Percentiles rank a stretch among this genome's conserved stretches.
phyloP scores from a whole-genome alignment of 2,888 invertebrate genomes.

The Callinectes sapidus region DNA sequence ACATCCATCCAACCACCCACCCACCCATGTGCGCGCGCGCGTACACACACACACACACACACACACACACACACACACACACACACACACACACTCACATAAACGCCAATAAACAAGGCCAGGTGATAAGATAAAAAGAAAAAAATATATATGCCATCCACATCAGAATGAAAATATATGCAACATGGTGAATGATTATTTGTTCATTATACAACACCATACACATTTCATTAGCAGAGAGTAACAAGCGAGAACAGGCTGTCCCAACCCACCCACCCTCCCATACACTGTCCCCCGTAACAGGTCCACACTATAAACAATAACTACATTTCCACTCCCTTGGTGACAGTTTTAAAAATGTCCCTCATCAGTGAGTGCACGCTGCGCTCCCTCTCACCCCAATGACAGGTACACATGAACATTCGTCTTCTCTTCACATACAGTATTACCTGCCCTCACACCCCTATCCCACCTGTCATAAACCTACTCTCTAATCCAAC shows the following conservation, averaged over 20 bases:
- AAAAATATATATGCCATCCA: not conserved
- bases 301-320: not conserved
- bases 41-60: no score
- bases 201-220: not conserved
- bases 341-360: slow-evolving; percentile 9
- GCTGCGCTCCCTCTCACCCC: not conserved
- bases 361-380: not conserved
- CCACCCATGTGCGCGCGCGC: no score
- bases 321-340: not conserved
- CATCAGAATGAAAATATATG: not conserved
- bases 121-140: not conserved
- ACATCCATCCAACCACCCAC: no score
- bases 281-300: not conserved
- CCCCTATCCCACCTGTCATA: not conserved
- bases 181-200: slow-evolving; percentile 9
- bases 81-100: not conserved
- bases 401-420: not conserved
- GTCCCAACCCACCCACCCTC: not conserved
- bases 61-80: no score
- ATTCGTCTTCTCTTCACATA: not conserved
- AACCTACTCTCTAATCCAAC: not conserved
- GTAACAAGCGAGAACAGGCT: not conserved
- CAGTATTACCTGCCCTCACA: not conserved
- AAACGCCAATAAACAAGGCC: not conserved
- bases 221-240: not conserved